Base-by-base conservation (phyloP, 2,113 vertebrate species). In the Brachypteracias leptosomus region DNA sequence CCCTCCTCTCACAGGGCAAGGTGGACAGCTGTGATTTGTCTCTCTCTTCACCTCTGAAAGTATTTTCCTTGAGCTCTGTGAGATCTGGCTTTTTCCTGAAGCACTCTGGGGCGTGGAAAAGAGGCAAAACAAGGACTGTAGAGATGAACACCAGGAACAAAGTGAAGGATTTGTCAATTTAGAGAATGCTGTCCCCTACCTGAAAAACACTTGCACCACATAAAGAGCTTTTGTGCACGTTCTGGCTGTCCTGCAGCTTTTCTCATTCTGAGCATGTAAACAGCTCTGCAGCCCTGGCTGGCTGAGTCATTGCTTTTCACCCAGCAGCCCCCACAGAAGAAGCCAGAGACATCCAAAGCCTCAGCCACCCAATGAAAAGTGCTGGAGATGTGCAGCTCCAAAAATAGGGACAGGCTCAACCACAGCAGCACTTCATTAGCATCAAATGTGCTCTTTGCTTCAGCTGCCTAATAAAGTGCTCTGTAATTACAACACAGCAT, bases 261-360 rank as follows among this genome's bases (percentile, higher is more conserved):
- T 96, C 84, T 85, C 86, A 81, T 88, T 91, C 93, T 17, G 59
- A 93, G 83, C 88, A 63, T 94, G 92, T 77, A 57, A 89, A 57
- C 91, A 58, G 75, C 47, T 93, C 78, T 86, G 90, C 96, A 93
- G 94, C 49, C 85, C 91, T 33, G 72, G 31, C 95, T 82, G 15
- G 94, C 96, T 97, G 96, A 97, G 94, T 96, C 97, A 95, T 29
- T 95, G 96, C 94, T 97, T 97, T 96, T 58, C 59, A 52, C 92
- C 40, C 40, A 93, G 92, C 91, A 92, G 94, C 93, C 78, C 91
- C 94, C 96, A 95, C 90, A 95, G 90, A 94, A 96, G 95, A 77
- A 90, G 90, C 88, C 36, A 88, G 95, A 94, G 92, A 76, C 79
- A 83, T 90, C 93, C 78, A 74, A 85, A 95, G 92, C 84, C 85